Evolutionary conservation across 2,888 invertebrate species (phyloP).

Genomic region (Eristalis tenax): DNA sequence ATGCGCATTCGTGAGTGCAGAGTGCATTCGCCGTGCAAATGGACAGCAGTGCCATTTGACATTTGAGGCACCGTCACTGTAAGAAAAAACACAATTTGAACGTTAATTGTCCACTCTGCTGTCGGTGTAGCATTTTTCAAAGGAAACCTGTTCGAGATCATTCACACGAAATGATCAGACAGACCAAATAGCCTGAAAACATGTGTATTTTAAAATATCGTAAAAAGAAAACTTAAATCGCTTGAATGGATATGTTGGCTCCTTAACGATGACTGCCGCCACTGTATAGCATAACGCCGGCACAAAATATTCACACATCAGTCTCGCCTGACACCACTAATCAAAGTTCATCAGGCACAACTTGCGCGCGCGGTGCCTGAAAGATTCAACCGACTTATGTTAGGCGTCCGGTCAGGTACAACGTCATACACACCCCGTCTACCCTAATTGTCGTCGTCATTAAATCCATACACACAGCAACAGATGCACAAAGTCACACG

Average conservation of each 20-base stretch:
- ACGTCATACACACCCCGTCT: constrained; percentile 69
- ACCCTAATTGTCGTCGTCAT: constrained; percentile 70
- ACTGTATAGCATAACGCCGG: constrained; percentile 27
- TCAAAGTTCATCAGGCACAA: constrained; percentile 67
- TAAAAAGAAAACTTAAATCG: constrained; percentile 55
- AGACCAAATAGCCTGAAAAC: constrained; percentile 43
- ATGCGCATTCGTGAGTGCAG: too few species aligned
- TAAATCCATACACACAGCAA: constrained; percentile 56
- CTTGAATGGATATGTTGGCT: constrained; percentile 45
- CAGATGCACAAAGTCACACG: constrained; percentile 71
- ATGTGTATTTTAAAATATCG: constrained; percentile 26
- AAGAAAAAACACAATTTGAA: background rate
- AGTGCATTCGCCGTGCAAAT: too few species aligned
- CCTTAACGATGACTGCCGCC: constrained; percentile 37
- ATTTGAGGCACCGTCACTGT: too few species aligned
- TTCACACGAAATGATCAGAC: constrained; percentile 6
- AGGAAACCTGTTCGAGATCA: background rate
- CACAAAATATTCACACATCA: constrained; percentile 62
- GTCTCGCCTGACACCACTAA: constrained; percentile 58
- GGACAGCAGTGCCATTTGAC: too few species aligned
- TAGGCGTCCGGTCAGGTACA: constrained; percentile 72
- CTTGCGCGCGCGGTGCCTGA: constrained; percentile 42
- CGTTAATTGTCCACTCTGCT: background rate
- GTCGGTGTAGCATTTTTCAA: background rate
- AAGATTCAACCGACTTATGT: constrained; percentile 64